These are phyloP conservation scores for Oriolus oriolus DNA, from an alignment of 2,113 vertebrate species.

Conservation along the genomic window DNA sequence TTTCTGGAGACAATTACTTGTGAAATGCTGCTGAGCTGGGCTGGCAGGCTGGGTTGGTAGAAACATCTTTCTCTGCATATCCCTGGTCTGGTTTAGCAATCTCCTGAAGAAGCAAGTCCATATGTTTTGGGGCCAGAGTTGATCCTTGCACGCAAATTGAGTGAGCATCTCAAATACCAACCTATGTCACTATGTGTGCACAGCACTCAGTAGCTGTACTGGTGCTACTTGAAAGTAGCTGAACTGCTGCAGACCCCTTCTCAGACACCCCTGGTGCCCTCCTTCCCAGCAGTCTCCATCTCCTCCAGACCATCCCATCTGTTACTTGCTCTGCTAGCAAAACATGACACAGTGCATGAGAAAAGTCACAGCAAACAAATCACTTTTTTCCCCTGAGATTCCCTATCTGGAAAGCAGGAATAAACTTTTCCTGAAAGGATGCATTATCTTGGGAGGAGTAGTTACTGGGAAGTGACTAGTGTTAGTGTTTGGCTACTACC, in stretches of 20 bases:
- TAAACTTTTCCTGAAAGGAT: background rate
- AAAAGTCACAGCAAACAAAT: background rate
- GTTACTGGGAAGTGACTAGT: background rate
- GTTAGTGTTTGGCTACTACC: background rate
- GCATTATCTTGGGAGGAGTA: background rate
- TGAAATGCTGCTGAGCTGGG: background rate
- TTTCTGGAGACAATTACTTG: background rate
- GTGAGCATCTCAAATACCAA: background rate
- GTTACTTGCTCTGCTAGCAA: background rate
- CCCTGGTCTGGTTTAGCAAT: background rate
- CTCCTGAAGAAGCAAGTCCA: background rate
- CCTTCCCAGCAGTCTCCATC: background rate
- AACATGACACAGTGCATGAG: fast-evolving
- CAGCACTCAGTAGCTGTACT: background rate
- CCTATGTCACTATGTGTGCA: background rate
- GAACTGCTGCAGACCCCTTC: background rate
- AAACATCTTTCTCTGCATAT: background rate
- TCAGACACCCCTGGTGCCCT: background rate
- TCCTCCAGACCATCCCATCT: background rate
- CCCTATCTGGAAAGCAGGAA: background rate
- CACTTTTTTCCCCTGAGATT: background rate
- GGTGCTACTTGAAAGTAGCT: background rate
- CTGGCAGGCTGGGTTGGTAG: background rate
- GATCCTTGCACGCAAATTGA: background rate
- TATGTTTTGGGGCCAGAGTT: background rate